Base-by-base conservation (phyloP, 2,797 vertebrate species). In the Cygnus olor region DNA sequence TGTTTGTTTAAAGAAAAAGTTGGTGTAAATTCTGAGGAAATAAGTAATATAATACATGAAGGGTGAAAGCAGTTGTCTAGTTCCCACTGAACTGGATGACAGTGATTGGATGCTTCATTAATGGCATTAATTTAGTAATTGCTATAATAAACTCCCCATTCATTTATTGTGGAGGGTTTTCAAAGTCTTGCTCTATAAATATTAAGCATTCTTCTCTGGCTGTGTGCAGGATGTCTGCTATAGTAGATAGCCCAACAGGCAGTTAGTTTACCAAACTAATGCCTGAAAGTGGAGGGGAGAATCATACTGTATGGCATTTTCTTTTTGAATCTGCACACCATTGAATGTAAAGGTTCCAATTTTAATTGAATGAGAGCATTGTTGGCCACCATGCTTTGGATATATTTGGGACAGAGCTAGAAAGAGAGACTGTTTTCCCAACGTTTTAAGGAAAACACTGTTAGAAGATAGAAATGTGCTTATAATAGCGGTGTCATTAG, bases 231-330 rank as follows among this genome's bases (percentile, higher is more conserved):
- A 25, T 72, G 28, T 61, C 45, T 74, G 30, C 57, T 85, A 4
- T 3, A 49, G 45, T 6, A 45, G 28, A 11, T 28, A 3, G n/a
- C 47, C 38, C 36, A 44, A 30, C 45, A n/a, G 36, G 30, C 24
- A 14, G 19, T n/a, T 53, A 10, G 14, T 57, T 54, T 30, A 53
- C 8, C 45, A 53, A 70, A 22, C 5, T 36, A 18, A 19, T 15
- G 30, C n/a, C 47, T 76, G 70, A 18, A 85, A 85, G 72, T 72
- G n/a, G 27, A 16, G 66, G n/a, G 21, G 44, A 63, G 64, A 65
- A 22, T 70, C 11, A 3, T 14, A 21, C 10, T 5, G 4, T 10
- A 3, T 1, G 8, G 12, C 5, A 27, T 14, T 17, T 54, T 14
- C 16, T 19, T 72, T 53, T 34, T 73, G 36, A 57, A 38, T 42